These are phyloP conservation scores for Coleophora flavipennella DNA, from an alignment of 2,888 invertebrate species.

Conservation along the genomic window DNA sequence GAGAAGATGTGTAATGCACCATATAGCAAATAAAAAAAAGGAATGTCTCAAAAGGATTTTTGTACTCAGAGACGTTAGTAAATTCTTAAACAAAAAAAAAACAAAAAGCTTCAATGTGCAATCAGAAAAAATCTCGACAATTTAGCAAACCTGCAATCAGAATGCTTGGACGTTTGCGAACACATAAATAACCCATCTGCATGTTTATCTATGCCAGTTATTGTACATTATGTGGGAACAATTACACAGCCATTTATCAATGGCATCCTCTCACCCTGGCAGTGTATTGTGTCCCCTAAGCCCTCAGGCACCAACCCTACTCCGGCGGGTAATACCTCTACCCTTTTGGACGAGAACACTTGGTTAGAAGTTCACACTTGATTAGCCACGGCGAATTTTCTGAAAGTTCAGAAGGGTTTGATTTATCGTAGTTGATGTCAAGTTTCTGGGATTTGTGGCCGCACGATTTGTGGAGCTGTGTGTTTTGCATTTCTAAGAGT, in stretches of 20 bases:
- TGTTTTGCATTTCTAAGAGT: not conserved
- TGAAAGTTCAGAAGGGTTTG: constrained; percentile 27
- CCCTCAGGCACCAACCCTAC: constrained; percentile 50
- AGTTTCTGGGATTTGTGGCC: not conserved
- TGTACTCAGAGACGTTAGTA: too few species aligned
- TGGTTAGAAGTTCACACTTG: constrained; percentile 54
- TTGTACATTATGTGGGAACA: constrained; percentile 64
- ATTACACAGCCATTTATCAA: constrained; percentile 64
- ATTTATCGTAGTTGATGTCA: constrained; percentile 8
- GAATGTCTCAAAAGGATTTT: too few species aligned
- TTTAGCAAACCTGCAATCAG: too few species aligned
- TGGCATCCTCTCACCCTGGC: constrained; percentile 35
- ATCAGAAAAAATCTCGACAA: too few species aligned
- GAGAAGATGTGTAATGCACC: too few species aligned
- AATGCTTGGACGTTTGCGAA: constrained; percentile 8
- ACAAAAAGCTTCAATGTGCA: too few species aligned
- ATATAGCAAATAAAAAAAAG: too few species aligned
- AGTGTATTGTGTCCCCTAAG: constrained; percentile 47
- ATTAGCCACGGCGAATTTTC: constrained; percentile 47
- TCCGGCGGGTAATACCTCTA: constrained; percentile 43
- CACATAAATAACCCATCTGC: constrained; percentile 17
- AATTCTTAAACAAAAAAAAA: too few species aligned
- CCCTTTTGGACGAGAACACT: constrained; percentile 39
- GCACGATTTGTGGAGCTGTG: not conserved
- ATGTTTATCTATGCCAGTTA: constrained; percentile 45